Evolutionary conservation across 2,797 vertebrate genomes (phyloP).

Genomic region (Rhincodon typus): DNA sequence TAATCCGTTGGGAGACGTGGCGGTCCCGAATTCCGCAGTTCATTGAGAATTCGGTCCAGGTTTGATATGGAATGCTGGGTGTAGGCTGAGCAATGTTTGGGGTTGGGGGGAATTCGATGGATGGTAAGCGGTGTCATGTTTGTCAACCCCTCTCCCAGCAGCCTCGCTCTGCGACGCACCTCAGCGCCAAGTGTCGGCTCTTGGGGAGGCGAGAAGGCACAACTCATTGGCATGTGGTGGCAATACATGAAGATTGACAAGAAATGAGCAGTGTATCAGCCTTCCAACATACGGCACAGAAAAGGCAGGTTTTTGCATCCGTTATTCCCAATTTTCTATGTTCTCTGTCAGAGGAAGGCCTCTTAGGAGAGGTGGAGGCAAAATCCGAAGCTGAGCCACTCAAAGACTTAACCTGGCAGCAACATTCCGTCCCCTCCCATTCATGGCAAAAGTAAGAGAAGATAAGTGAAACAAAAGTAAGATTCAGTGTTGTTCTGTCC

Average conservation of each 20-base stretch:
- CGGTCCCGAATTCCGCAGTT: neutral
- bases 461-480: neutral
- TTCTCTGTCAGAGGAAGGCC: neutral
- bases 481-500: neutral
- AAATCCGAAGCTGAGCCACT: neutral
- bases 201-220: no score
- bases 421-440: no score
- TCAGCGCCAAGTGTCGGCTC: no score
- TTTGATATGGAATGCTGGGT: no score
- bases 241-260: neutral
- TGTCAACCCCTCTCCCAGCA: neutral
- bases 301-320: neutral
- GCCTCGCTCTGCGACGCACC: no score
- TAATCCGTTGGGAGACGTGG: neutral
- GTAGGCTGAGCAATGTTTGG: no score
- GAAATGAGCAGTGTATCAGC: neutral
- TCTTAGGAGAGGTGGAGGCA: neutral
- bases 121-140: no score
- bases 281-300: neutral
- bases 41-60: neutral
- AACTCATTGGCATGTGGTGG: neutral
- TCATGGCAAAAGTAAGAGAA: neutral
- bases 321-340: neutral
- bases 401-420: no score
- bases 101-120: no score